phyloP scores from a whole-genome alignment of 2,888 invertebrate genomes.

The Drosophila multiciliata region DNA sequence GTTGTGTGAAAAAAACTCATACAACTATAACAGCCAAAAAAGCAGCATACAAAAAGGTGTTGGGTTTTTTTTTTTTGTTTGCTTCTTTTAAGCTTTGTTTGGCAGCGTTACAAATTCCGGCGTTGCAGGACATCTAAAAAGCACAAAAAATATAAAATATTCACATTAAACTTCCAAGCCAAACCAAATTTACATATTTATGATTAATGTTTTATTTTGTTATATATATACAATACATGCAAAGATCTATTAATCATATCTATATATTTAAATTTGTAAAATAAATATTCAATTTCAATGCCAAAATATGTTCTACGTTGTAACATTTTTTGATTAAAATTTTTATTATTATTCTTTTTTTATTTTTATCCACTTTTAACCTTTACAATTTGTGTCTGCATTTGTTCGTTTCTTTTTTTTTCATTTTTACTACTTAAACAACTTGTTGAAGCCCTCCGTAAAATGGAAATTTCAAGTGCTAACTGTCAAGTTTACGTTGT shows the following conservation, averaged over 20 bases:
- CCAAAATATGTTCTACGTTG: not conserved
- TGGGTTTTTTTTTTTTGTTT: constrained; percentile 9
- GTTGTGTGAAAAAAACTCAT: constrained; percentile 21
- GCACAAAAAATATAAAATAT: not conserved
- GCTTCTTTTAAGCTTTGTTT: not conserved
- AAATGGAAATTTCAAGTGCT: constrained; percentile 61
- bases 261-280: not conserved
- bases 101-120: constrained; percentile 8
- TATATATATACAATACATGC: not conserved
- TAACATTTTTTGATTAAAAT: not conserved
- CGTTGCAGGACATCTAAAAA: constrained; percentile 18
- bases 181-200: constrained; percentile 1
- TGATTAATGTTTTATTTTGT: not conserved
- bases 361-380: constrained; percentile 13
- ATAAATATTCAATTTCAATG: not conserved
- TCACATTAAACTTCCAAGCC: not conserved
- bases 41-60: constrained; percentile 13
- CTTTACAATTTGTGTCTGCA: constrained; percentile 32
- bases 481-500: constrained; percentile 53
- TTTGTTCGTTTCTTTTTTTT: constrained; percentile 18
- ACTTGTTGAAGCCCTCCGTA: constrained; percentile 52
- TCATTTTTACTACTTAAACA: constrained; percentile 37
- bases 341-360: constrained; percentile 1
- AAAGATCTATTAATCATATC: not conserved
- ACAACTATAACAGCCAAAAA: constrained; percentile 11